Evolutionary conservation across 2,797 vertebrate species (phyloP).

Genomic region (Melanogrammus aeglefinus): DNA sequence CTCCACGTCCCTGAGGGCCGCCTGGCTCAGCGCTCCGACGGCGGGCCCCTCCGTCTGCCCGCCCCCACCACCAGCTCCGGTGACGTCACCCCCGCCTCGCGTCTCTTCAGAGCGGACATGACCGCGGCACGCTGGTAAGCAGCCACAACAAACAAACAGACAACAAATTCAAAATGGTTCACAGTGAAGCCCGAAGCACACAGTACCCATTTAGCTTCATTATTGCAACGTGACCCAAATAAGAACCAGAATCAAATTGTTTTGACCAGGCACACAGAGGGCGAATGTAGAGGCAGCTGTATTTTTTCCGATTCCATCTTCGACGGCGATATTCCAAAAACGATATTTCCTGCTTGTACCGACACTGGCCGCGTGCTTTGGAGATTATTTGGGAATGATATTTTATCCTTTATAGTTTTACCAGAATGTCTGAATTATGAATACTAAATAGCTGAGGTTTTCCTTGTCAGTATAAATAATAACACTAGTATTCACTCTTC

Average conservation of each 20-base stretch:
- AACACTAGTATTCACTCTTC: neutral
- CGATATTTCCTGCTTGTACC: no score
- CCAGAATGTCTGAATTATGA: no score
- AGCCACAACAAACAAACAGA: neutral
- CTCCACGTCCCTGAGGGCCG: conserved; percentile 43
- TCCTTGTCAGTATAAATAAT: neutral
- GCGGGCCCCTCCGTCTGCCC: neutral
- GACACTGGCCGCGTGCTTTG: no score
- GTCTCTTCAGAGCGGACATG: neutral
- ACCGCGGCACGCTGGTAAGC: neutral
- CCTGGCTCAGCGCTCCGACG: conserved; percentile 12
- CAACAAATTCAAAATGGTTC: neutral
- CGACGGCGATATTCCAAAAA: no score
- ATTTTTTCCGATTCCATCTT: no score
- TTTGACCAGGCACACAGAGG: no score
- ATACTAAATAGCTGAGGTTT: neutral
- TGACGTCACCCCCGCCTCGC: neutral
- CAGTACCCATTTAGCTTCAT: no score
- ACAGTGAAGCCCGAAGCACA: no score
- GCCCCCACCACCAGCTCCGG: neutral
- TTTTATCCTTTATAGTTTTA: no score
- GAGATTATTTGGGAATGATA: neutral
- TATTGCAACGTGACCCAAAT: no score
- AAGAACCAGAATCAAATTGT: no score
- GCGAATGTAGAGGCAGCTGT: no score